Evolutionary conservation across 1,140 invertebrate species (phyloP).

Genomic region (Patella vulgata): DNA sequence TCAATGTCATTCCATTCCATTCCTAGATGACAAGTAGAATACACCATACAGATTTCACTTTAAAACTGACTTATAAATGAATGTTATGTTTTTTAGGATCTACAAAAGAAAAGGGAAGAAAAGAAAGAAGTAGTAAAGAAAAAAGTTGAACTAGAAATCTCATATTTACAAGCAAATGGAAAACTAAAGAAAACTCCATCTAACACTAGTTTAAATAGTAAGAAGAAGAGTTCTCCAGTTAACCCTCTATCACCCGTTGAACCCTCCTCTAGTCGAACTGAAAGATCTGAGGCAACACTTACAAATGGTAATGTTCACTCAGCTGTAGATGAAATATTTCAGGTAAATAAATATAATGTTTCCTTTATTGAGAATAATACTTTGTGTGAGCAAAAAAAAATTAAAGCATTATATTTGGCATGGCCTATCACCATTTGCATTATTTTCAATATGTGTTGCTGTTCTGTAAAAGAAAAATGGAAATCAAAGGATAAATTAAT

Average conservation of each 20-base stretch:
- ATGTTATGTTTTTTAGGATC: constrained; percentile 59
- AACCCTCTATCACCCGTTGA: background rate
- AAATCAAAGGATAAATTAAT: too few relatives aligned
- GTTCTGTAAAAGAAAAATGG: too few relatives aligned
- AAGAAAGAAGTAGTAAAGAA: constrained; percentile 56
- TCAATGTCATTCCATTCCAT: too few relatives aligned
- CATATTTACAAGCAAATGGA: constrained; percentile 57
- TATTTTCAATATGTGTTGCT: too few relatives aligned
- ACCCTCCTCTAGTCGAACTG: background rate
- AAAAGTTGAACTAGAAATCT: constrained; percentile 59
- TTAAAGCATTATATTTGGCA: too few relatives aligned
- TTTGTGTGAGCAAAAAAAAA: background rate
- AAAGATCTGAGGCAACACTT: background rate
- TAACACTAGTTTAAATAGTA: constrained; percentile 28
- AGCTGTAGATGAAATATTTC: background rate
- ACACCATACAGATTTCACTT: too few relatives aligned
- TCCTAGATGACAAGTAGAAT: too few relatives aligned
- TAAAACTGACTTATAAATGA: too few relatives aligned
- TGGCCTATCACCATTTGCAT: too few relatives aligned
- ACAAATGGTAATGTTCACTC: background rate
- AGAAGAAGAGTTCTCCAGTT: constrained; percentile 37
- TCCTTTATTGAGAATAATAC: background rate
- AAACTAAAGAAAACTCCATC: constrained; percentile 54
- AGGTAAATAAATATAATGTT: background rate
- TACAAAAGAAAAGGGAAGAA: constrained; percentile 59